These are phyloP conservation scores for Nothoprocta perdicaria DNA, from an alignment of 2,113 vertebrate species.

Conservation along the genomic window DNA sequence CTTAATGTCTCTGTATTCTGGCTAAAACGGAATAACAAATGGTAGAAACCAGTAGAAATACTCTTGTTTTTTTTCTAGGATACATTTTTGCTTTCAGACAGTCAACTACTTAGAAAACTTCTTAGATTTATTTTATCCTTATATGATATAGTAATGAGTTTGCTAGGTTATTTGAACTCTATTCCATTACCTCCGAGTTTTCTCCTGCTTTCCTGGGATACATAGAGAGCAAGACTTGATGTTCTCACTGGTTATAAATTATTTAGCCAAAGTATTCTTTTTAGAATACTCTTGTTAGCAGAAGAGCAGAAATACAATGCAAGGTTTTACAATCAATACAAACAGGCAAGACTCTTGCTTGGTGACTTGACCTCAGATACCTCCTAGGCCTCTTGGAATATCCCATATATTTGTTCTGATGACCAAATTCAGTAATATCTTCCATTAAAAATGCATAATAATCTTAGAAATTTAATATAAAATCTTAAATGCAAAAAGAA, in stretches of 20 bases:
- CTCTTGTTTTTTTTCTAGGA: not conserved
- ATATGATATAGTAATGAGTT: not conserved
- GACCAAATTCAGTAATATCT: not conserved
- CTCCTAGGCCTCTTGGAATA: not conserved
- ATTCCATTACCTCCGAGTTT: not conserved
- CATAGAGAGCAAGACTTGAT: not conserved
- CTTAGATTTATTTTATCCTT: not conserved
- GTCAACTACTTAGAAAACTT: not conserved
- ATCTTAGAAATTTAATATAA: not conserved
- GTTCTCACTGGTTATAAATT: not conserved
- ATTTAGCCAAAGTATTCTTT: slow-evolving; percentile 38
- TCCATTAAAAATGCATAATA: not conserved
- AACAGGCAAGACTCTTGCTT: not conserved
- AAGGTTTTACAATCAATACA: not conserved
- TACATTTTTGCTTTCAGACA: not conserved
- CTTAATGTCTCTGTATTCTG: not conserved
- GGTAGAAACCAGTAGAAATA: not conserved
- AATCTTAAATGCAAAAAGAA: not conserved
- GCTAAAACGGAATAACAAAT: not conserved
- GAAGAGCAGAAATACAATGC: not conserved
- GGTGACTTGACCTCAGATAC: slow-evolving; percentile 1
- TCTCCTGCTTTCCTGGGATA: not conserved
- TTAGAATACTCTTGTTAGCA: not conserved
- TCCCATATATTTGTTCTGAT: slow-evolving; percentile 2
- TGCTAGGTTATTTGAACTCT: not conserved